Conservation (phyloP, 2,113 vertebrate species). For the Falcunculus frontatus region DNA sequence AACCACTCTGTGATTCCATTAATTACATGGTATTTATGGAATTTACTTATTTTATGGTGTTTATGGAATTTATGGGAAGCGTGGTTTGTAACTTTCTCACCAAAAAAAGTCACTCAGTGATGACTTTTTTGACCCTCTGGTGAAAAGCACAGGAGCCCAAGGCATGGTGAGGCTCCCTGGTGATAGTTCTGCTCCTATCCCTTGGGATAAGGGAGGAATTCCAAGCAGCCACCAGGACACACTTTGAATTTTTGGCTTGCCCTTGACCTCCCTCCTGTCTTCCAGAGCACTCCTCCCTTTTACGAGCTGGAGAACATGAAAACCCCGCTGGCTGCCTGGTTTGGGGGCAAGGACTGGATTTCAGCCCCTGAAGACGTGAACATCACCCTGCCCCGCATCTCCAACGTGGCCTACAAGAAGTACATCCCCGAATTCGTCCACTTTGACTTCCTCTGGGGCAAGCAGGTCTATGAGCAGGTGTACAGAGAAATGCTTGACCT, state of each 20-base stretch:
- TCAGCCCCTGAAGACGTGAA: constrained; percentile 61
- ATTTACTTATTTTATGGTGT: no score
- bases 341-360: constrained; percentile 74
- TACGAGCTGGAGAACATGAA: constrained; percentile 77
- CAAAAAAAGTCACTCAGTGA: background rate
- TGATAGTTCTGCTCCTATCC: background rate
- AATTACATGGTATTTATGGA: background rate
- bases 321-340: constrained; percentile 69
- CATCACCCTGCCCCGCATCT: constrained; percentile 54
- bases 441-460: constrained; percentile 77
- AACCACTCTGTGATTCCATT: background rate
- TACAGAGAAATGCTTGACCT: constrained; percentile 74
- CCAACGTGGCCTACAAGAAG: constrained; percentile 68
- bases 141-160: background rate
- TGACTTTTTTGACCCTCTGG: background rate
- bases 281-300: constrained; percentile 60
- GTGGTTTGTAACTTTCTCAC: background rate
- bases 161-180: background rate
- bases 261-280: background rate
- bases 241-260: background rate
- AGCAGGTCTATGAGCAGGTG: constrained; percentile 62
- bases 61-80: background rate
- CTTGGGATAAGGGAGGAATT: background rate
- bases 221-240: background rate
- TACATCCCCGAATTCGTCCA: constrained; percentile 74